Evolutionary conservation across 1,140 invertebrate genomes (phyloP).

Genomic region (Cyrtorhinus lividipennis): DNA sequence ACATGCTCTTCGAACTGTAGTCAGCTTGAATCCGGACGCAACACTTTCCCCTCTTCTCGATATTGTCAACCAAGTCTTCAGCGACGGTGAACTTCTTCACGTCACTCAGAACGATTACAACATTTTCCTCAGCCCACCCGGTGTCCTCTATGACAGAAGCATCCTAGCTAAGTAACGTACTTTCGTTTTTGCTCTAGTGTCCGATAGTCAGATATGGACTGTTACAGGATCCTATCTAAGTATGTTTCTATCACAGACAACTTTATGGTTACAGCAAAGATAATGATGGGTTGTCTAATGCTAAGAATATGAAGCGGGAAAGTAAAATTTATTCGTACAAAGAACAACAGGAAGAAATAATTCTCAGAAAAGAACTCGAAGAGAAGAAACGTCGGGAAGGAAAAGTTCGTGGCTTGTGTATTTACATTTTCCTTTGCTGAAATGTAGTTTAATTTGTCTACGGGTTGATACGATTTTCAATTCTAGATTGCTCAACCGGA

Average conservation of each 20-base stretch:
- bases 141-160: slow-evolving; percentile 80
- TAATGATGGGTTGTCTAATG: slow-evolving; percentile 42
- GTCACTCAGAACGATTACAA: slow-evolving; percentile 78
- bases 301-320: slow-evolving; percentile 85
- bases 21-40: slow-evolving; percentile 44
- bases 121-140: slow-evolving; percentile 75
- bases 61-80: slow-evolving; percentile 40
- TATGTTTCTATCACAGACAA: no score
- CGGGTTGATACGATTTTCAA: neutral
- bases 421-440: neutral
- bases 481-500: slow-evolving; percentile 37
- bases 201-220: no score
- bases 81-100: slow-evolving; percentile 48
- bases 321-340: slow-evolving; percentile 95
- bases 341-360: slow-evolving; percentile 89
- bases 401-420: slow-evolving; percentile 41
- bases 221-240: no score
- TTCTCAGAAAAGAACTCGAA: slow-evolving; percentile 79
- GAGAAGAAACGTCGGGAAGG: slow-evolving; percentile 75
- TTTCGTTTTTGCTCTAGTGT: no score
- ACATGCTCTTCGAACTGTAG: slow-evolving; percentile 49
- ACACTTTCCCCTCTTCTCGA: slow-evolving; percentile 43
- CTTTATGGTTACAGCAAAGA: slow-evolving; percentile 41
- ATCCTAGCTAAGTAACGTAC: slow-evolving; percentile 58
- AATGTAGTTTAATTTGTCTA: neutral